Base-by-base conservation (phyloP, 1,140 invertebrate genomes). In the Metopolophium dirhodum region DNA sequence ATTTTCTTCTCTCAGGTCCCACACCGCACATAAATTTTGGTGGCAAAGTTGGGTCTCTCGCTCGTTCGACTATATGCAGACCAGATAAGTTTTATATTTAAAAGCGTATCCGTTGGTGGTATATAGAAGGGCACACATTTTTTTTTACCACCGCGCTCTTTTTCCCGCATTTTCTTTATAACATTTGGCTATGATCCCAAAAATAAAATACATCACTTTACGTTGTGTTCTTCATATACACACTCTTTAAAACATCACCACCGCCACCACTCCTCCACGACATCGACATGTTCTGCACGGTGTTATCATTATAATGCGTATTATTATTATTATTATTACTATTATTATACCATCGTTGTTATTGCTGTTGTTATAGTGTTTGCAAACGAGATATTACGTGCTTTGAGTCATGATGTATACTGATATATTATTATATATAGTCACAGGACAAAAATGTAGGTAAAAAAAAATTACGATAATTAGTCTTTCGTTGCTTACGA, bases 41-140 rank as follows among this genome's bases (percentile, higher is more conserved):
- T 51, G 45, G 91, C 47, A 47, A 83, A 49, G 41, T 92, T 47
- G 45, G 68, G 47, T 82, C 47, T 82, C 68, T 82, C 68, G 68
- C 68, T 92, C 91, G 68, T 51, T 92, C 77, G 68, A 92, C 61
- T 92, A 92, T 92, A 92, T 83, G 91, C 91, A 83, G 91, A 92
- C 91, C 91, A 92, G 91, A 92, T 92, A 92, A 92, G 91, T 92
- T 92, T 92, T 92, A 92, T 92, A 82, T 77, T 91, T 91, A 92
- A 92, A 92, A 49, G 77, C 47, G 47, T 92, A 92, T 83, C 47
- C 77, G 45, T 22, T 77, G 47, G 51, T n/a, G 45, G 26, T 77
- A 35, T 68, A 47, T 37, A 30, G 61, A 49, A 54, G 41, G 20
- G 61, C 35, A 1, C 77, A 35, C 90, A 20, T 47, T 91, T 91